These are phyloP conservation scores for Bathynomus jamesi DNA, from an alignment of 1,140 invertebrate species.

Conservation along the genomic window DNA sequence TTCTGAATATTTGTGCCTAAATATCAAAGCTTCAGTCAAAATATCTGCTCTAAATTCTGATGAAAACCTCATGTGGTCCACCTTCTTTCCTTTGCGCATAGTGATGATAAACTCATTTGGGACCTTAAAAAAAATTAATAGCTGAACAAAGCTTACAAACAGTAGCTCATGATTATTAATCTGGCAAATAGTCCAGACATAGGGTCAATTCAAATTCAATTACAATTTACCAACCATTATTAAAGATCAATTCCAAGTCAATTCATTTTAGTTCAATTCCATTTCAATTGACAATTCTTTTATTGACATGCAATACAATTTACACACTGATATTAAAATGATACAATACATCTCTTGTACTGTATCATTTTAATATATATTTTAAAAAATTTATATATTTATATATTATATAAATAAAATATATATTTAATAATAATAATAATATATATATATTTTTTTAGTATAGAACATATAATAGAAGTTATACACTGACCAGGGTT, in stretches of 20 bases:
- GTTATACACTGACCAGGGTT: too few species aligned
- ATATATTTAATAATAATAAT: neutral
- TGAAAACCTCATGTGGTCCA: conserved; percentile 94
- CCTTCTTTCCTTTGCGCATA: conserved; percentile 73
- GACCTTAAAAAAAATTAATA: conserved; percentile 20
- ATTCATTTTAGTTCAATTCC: too few species aligned
- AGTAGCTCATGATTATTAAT: neutral
- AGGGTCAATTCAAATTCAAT: neutral
- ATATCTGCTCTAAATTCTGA: conserved; percentile 88
- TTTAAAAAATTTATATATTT: neutral
- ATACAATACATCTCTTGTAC: too few species aligned
- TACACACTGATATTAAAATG: too few species aligned
- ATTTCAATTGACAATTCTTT: too few species aligned
- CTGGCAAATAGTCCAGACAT: neutral
- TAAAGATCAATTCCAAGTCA: neutral
- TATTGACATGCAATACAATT: too few species aligned
- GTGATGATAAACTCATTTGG: conserved; percentile 67
- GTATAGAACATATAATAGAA: too few species aligned
- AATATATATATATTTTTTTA: neutral
- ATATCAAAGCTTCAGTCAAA: conserved; percentile 80
- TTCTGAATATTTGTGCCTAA: conserved; percentile 61
- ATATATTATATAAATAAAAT: neutral
- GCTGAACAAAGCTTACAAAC: neutral
- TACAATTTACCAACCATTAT: too few species aligned
- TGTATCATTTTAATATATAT: neutral